Base-by-base conservation (phyloP, 2,888 invertebrate genomes). In the Meteorus colon region DNA sequence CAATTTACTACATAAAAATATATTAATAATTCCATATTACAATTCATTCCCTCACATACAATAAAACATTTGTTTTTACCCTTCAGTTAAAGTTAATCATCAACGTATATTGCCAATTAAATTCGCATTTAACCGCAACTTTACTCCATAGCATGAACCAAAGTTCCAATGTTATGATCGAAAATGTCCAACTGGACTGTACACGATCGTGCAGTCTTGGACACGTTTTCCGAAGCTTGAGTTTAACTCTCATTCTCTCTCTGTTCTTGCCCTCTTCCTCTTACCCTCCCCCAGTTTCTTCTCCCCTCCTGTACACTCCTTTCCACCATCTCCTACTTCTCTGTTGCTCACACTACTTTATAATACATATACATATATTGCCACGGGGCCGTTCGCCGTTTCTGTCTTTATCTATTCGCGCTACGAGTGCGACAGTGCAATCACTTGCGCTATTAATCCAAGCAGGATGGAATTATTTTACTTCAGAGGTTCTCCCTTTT, bases 181-280 rank as follows among this genome's bases (percentile, higher is more conserved):
- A 83, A 86, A 88, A 80, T 88, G 77, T 81, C 84, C 79, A 80
- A 75, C 74, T 67, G 8, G 88, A 86, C 83, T 89, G 89, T 89
- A 89, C 89, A 83, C 79, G 85, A 82, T 86, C 86, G 85, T 87
- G 86, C 87, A 86, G 85, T 86, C 86, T 85, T 82, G 82, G 87
- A 88, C 88, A 87, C 87, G 87, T 89, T 88, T 88, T 85, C 86
- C 86, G 84, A 84, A 83, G 83, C 81, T 76, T 81, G 77, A 66
- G 65, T 48, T 76, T 77, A 34, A 73, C 65, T 73, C 68, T 77
- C 75, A 71, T 74, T 62, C 67, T 63, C 66, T 65, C 48, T 59
- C 55, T 55, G n/a, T 19, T 62, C 63, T 63, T 59, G 55, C 48
- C 41, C 24, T 24, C 6, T 19, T n/a, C 8, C 55, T 24, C 19